Base-by-base conservation (phyloP, 2,113 vertebrate species). In the Catharus bicknelli region DNA sequence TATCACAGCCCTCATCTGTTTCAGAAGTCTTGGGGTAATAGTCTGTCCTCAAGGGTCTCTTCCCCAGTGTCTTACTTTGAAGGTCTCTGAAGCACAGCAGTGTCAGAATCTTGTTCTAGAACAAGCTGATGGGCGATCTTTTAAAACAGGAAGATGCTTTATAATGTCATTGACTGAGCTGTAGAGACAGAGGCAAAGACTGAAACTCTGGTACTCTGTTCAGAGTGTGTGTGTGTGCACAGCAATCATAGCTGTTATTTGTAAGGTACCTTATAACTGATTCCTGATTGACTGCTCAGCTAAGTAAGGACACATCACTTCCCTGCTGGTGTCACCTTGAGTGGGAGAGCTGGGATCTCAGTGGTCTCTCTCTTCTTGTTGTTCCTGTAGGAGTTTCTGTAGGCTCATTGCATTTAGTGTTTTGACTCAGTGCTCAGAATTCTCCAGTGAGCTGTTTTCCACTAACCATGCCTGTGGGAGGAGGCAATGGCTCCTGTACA, bases 161-260 rank as follows among this genome's bases (percentile, higher is more conserved):
- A 38, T 36, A 21, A 18, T 26, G 29, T 29, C 2, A 0, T 87
- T 86, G 75, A 36, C 72, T 53, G 73, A 79, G 53, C 69, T 64
- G 29, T 32, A 29, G 47, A 51, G 51, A 50, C 32, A 55, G 34
- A 69, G 57, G n/a, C n/a, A 48, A 85, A 82, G 43, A n/a, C 74
- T 75, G 9, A 38, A 68, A 34, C 20, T 62, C 36, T 50, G 9
- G 17, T 67, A 13, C 23, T 43, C 8, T 1, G 2, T 43, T 48
- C 32, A 67, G 0, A 10, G 7, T 64, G 55, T 2, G 3, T 2
- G 2, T 61, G 23, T 2, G 2, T 45, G n/a, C 42, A 42, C 22
- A 77, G 70, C 69, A 59, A 9, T 7, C 26, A 14, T 13, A 53
- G 18, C n/a, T 89, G 36, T 67, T 82, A 9, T 0, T 83, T 30